These are phyloP conservation scores for Intellagama lesueurii DNA, from an alignment of 2,797 vertebrate genomes.

Conservation along the genomic window DNA sequence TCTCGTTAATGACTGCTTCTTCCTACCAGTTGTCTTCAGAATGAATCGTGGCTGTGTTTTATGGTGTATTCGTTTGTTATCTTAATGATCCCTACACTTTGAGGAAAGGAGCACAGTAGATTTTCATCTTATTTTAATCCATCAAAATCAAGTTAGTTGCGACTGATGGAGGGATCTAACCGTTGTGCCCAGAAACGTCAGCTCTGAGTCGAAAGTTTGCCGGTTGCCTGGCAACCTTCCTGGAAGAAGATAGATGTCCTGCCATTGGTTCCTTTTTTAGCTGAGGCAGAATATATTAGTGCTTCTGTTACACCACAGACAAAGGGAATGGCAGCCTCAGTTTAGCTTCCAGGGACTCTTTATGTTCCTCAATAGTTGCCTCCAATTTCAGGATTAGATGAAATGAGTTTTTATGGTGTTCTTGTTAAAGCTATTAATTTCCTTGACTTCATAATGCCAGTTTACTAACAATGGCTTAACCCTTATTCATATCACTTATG, in stretches of 20 bases:
- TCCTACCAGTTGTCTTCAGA: constrained; percentile 45
- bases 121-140: constrained; percentile 83
- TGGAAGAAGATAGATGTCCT: constrained; percentile 82
- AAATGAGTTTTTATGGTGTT: constrained; percentile 46
- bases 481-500: constrained; percentile 35
- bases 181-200: constrained; percentile 75
- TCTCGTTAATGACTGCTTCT: constrained; percentile 35
- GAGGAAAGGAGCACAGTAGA: constrained; percentile 64
- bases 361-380: constrained; percentile 32
- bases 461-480: constrained; percentile 56
- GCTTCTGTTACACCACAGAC: constrained; percentile 41
- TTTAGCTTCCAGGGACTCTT: constrained; percentile 41
- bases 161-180: constrained; percentile 78
- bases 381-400: not conserved
- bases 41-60: constrained; percentile 11
- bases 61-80: constrained; percentile 69
- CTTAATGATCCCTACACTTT: constrained; percentile 65
- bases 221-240: constrained; percentile 85
- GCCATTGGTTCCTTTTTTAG: constrained; percentile 75
- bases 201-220: constrained; percentile 81
- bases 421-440: constrained; percentile 57
- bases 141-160: constrained; percentile 86
- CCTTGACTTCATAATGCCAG: constrained; percentile 37
- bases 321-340: not conserved
- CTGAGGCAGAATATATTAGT: constrained; percentile 69